A percentile compares a stretch with the other conserved stretches of the same genome.
Conservation (phyloP, 2,797 vertebrate genomes). For the Ctenosaura bakeri region DNA sequence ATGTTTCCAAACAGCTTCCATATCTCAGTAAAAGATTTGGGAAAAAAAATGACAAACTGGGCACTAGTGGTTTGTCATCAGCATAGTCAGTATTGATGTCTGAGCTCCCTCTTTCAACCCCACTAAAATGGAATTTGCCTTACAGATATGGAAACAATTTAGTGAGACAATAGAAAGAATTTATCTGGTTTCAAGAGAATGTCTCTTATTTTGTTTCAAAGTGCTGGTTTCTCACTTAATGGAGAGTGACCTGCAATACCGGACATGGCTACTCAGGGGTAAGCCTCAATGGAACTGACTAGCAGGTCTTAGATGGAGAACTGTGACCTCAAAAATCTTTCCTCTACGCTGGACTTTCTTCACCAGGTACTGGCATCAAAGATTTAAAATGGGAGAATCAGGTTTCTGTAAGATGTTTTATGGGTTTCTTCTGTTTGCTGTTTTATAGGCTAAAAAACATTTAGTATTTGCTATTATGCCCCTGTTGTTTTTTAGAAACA, state of each 20-base stretch:
- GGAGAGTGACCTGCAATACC: neutral
- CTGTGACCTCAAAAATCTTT: neutral
- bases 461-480: neutral
- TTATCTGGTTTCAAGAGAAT: neutral
- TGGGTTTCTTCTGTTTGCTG: too few species aligned
- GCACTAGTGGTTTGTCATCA: conserved; percentile 7
- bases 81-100: conserved; percentile 10
- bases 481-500: neutral
- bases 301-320: neutral
- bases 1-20: conserved; percentile 16
- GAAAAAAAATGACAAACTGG: conserved; percentile 31
- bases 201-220: neutral
- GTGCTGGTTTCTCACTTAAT: neutral
- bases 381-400: neutral
- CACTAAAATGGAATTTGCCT: conserved; percentile 63
- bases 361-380: neutral
- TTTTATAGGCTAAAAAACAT: neutral
- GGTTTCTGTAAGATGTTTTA: neutral
- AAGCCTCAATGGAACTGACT: neutral
- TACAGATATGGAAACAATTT: conserved; percentile 42
- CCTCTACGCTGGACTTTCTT: neutral
- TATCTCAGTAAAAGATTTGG: conserved; percentile 27
- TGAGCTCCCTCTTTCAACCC: neutral
- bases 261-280: neutral
- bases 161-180: too few species aligned